Conservation (phyloP, 2,113 vertebrate species). For the Progne subis region DNA sequence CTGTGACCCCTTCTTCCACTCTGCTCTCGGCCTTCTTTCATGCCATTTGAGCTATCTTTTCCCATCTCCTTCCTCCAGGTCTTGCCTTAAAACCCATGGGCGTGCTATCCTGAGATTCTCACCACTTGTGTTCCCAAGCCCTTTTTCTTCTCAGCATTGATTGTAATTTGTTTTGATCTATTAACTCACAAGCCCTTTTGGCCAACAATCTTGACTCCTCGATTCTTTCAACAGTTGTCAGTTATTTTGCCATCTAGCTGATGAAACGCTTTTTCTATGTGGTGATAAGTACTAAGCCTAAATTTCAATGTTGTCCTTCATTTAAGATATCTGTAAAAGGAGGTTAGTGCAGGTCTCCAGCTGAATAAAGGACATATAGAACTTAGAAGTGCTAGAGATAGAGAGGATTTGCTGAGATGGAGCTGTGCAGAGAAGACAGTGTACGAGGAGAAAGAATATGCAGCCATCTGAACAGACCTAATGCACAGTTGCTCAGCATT, state of each 20-base stretch:
- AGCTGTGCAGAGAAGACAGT: neutral
- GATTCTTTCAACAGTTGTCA: neutral
- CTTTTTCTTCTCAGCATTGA: conserved; percentile 20
- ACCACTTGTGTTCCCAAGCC: neutral
- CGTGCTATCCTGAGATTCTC: neutral
- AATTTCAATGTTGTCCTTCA: neutral
- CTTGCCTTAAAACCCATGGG: neutral
- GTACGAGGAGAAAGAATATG: neutral
- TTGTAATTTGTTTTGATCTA: conserved; percentile 21
- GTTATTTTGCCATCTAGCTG: neutral
- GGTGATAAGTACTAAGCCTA: neutral
- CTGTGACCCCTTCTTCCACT: neutral
- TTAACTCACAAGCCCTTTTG: neutral
- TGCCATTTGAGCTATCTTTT: neutral
- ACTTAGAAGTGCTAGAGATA: neutral
- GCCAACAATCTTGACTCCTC: neutral
- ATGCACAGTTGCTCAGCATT: neutral
- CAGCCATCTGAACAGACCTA: neutral
- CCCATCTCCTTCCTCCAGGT: neutral
- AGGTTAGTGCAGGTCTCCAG: neutral
- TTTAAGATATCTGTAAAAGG: neutral
- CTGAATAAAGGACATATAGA: neutral
- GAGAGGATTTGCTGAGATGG: neutral
- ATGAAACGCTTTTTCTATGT: neutral
- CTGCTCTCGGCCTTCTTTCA: conserved; percentile 6